Percentiles rank a stretch among this genome's conserved stretches.
Conservation (phyloP, 2,888 invertebrate genomes). For the Priapulus caudatus region DNA sequence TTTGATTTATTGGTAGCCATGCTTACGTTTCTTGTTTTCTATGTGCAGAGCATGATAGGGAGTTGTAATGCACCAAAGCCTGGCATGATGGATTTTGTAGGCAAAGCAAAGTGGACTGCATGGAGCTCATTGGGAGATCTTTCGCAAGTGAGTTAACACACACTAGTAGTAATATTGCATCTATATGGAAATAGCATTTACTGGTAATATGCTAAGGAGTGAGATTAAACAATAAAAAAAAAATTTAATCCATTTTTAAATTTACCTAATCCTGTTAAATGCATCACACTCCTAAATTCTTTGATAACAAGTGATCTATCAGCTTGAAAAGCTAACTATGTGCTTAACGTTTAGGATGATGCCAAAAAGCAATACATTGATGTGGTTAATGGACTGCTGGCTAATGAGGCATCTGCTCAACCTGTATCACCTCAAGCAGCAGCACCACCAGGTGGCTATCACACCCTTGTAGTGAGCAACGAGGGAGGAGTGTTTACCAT, state of each 20-base stretch:
- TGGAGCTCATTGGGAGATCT: constrained; percentile 44
- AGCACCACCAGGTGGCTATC: not conserved
- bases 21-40: too few relatives aligned
- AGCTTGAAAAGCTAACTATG: too few relatives aligned
- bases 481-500: constrained; percentile 48
- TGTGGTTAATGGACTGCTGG: constrained; percentile 37
- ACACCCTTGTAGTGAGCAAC: constrained; percentile 28
- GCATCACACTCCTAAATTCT: too few relatives aligned
- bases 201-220: not conserved
- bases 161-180: too few relatives aligned
- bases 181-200: not conserved
- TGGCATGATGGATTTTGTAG: constrained; percentile 46
- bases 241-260: too few relatives aligned
- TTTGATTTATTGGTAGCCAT: too few relatives aligned
- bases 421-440: too few relatives aligned
- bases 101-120: constrained; percentile 47
- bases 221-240: too few relatives aligned
- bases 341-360: constrained; percentile 43
- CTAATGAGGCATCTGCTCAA: constrained; percentile 22
- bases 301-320: too few relatives aligned
- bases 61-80: constrained; percentile 43
- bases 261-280: too few relatives aligned
- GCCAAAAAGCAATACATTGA: constrained; percentile 43
- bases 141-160: constrained; percentile 37
- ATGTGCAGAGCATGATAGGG: constrained; percentile 40